Conservation (phyloP, 2,888 invertebrate species). For the Trachelus troglodyta region DNA sequence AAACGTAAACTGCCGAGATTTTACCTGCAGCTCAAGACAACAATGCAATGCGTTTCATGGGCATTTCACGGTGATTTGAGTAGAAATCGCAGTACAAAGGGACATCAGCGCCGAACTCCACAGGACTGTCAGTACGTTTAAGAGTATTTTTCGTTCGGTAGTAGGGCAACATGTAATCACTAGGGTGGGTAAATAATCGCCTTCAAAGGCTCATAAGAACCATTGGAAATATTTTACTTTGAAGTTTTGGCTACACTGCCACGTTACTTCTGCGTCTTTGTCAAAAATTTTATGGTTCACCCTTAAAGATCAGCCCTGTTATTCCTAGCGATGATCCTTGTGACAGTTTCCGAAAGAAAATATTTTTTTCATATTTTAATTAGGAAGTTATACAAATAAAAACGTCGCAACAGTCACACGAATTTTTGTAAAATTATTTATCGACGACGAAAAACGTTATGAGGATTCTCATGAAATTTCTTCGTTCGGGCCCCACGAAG, state of each 20-base stretch:
- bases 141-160: conserved; percentile 27
- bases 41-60: conserved; percentile 54
- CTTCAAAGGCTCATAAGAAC: conserved; percentile 16
- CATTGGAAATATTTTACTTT: conserved; percentile 3
- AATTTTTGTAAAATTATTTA: too few relatives aligned
- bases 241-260: conserved; percentile 3
- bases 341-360: conserved; percentile 2
- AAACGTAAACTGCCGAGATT: conserved; percentile 6
- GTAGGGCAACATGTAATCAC: conserved; percentile 50
- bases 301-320: conserved; percentile 34
- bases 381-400: too few relatives aligned
- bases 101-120: conserved; percentile 33
- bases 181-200: conserved; percentile 50
- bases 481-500: conserved; percentile 13
- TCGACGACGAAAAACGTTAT: too few relatives aligned
- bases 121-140: conserved; percentile 30
- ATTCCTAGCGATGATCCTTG: conserved; percentile 43
- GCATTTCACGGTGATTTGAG: conserved; percentile 62
- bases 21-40: conserved; percentile 24
- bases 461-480: conserved; percentile 31
- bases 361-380: neutral
- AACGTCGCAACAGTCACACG: too few relatives aligned
- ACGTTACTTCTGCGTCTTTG: conserved; percentile 34
- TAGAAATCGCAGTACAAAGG: conserved; percentile 60
- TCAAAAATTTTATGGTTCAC: conserved; percentile 40